Evolutionary conservation across 2,113 vertebrate genomes (phyloP).

Genomic region (Tringa solitaria): DNA sequence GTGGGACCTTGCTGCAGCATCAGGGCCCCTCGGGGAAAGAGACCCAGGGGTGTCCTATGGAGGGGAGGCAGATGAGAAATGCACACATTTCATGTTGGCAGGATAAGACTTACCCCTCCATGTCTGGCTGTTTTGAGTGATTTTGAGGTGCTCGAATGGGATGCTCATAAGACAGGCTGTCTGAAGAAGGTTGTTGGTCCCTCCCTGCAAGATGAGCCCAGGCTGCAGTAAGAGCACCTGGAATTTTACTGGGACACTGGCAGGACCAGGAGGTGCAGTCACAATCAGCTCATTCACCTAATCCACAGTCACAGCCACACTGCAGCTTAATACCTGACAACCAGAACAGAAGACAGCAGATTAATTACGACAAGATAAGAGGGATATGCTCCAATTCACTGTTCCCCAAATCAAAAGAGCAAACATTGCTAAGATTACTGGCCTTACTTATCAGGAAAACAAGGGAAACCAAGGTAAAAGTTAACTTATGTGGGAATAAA

Average conservation of each 20-base stretch:
- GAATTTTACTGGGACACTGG: not conserved
- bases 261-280: not conserved
- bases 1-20: not conserved
- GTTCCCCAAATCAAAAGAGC: not conserved
- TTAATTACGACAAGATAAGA: not conserved
- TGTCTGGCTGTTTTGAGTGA: not conserved
- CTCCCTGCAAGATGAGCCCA: not conserved
- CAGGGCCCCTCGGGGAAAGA: not conserved
- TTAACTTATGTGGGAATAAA: not conserved
- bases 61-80: not conserved
- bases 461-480: not conserved
- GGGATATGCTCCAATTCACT: not conserved
- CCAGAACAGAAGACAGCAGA: not conserved
- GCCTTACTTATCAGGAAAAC: not conserved
- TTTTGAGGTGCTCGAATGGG: not conserved
- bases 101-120: rapidly evolving
- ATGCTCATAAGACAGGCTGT: rapidly evolving
- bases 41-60: rapidly evolving
- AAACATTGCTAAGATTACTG: not conserved
- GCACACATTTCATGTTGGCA: not conserved
- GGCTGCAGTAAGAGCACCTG: not conserved
- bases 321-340: not conserved
- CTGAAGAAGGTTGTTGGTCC: not conserved
- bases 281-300: not conserved
- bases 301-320: not conserved